These are phyloP conservation scores for Epistrophe grossulariae DNA, from an alignment of 2,888 invertebrate species.

Conservation along the genomic window DNA sequence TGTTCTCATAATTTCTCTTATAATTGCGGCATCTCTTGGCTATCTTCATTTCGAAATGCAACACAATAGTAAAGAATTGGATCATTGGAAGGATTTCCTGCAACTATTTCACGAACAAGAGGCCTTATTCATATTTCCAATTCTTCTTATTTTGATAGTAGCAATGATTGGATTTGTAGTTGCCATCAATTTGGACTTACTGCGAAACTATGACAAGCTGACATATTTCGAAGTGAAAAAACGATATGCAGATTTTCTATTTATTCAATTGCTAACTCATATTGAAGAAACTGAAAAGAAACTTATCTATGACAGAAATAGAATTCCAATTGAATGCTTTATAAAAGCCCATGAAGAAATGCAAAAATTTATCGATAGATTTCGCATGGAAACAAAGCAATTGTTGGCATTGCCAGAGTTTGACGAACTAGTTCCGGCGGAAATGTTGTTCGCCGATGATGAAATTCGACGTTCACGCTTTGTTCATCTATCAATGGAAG, in stretches of 20 bases:
- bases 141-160: slow-evolving; percentile 78
- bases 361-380: slow-evolving; percentile 80
- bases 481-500: slow-evolving; percentile 50
- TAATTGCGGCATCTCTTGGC: slow-evolving; percentile 77
- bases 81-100: slow-evolving; percentile 77
- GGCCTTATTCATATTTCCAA: slow-evolving; percentile 77
- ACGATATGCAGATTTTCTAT: slow-evolving; percentile 81
- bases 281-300: slow-evolving; percentile 80
- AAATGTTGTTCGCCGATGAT: slow-evolving; percentile 78
- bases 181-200: slow-evolving; percentile 77
- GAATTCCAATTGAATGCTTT: slow-evolving; percentile 77
- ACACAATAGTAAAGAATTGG: slow-evolving; percentile 78
- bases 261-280: slow-evolving; percentile 80
- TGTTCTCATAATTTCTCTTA: slow-evolving; percentile 77
- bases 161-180: slow-evolving; percentile 76
- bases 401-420: slow-evolving; percentile 80
- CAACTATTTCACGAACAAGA: slow-evolving; percentile 76
- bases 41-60: slow-evolving; percentile 79
- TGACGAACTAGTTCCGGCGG: slow-evolving; percentile 81
- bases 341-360: slow-evolving; percentile 81
- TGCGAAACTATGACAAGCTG: slow-evolving; percentile 77
- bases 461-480: slow-evolving; percentile 63
- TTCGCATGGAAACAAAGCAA: slow-evolving; percentile 82
- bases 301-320: slow-evolving; percentile 75
- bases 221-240: slow-evolving; percentile 81